Conservation (phyloP, 1,140 invertebrate genomes). For the Coptotermes formosanus region DNA sequence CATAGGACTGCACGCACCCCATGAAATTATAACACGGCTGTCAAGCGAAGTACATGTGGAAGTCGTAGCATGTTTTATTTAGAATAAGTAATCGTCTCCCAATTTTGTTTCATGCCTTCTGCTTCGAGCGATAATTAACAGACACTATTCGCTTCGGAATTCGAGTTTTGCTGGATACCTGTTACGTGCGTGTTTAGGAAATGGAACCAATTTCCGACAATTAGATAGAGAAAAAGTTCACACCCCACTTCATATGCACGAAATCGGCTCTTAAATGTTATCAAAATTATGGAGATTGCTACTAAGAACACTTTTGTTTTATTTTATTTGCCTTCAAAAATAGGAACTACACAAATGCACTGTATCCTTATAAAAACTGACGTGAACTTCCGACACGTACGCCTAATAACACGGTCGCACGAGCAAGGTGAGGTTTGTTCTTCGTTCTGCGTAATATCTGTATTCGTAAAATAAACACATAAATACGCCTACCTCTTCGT, state of each 20-base stretch:
- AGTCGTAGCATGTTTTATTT: neutral
- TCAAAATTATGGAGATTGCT: neutral
- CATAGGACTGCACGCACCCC: neutral
- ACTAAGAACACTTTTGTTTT: neutral
- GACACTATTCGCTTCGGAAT: neutral
- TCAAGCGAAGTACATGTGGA: neutral
- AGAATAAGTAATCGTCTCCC: neutral
- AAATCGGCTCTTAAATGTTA: neutral
- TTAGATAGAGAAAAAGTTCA: neutral
- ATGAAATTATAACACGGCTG: conserved; percentile 1
- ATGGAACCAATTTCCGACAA: neutral
- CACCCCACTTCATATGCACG: neutral
- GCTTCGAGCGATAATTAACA: neutral
- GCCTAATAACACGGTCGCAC: neutral
- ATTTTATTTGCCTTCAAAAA: neutral
- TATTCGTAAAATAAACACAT: neutral
- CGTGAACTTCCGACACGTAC: neutral
- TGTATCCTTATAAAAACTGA: neutral
- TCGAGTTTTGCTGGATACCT: neutral
- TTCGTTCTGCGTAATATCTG: neutral
- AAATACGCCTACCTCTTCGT: neutral
- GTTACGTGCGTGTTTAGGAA: neutral
- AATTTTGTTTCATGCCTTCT: neutral
- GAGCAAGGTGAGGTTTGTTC: neutral
- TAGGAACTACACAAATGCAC: too few species aligned